These are phyloP conservation scores for Gryon sp. DNA, from an alignment of 1,140 invertebrate genomes.

Conservation along the genomic window DNA sequence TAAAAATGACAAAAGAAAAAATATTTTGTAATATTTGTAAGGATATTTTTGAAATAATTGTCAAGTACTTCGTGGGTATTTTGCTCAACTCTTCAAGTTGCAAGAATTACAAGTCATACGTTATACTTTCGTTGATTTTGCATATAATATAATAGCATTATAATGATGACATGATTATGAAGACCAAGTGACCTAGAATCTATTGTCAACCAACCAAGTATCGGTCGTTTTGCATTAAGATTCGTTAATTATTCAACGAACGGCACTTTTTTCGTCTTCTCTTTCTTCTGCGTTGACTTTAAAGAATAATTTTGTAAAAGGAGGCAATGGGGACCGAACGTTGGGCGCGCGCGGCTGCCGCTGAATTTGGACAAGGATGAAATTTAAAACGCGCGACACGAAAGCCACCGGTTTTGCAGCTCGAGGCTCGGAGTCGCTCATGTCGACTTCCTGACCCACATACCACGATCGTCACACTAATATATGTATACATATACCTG, in stretches of 20 bases:
- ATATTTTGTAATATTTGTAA: too few relatives aligned
- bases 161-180: slow-evolving; percentile 27
- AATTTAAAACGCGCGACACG: slow-evolving; percentile 68
- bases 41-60: too few relatives aligned
- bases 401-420: slow-evolving; percentile 67
- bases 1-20: too few relatives aligned
- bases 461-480: slow-evolving; percentile 69
- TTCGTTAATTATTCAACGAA: slow-evolving; percentile 51
- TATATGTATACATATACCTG: background rate
- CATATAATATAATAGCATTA: slow-evolving; percentile 21
- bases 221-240: slow-evolving; percentile 33
- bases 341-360: too few relatives aligned
- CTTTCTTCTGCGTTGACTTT: too few relatives aligned
- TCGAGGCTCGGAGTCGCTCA: slow-evolving; percentile 68
- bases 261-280: slow-evolving; percentile 55
- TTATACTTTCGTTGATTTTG: background rate
- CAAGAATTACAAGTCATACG: too few relatives aligned
- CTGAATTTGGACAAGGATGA: slow-evolving; percentile 70
- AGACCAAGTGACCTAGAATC: slow-evolving; percentile 53
- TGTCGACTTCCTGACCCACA: slow-evolving; percentile 75
- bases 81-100: too few relatives aligned
- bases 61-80: too few relatives aligned
- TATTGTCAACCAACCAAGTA: slow-evolving; percentile 29
- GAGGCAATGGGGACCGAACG: slow-evolving; percentile 55
- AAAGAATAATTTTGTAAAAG: slow-evolving; percentile 59